Evolutionary conservation across 2,888 invertebrate species (phyloP).

Genomic region (Steromphala cineraria): DNA sequence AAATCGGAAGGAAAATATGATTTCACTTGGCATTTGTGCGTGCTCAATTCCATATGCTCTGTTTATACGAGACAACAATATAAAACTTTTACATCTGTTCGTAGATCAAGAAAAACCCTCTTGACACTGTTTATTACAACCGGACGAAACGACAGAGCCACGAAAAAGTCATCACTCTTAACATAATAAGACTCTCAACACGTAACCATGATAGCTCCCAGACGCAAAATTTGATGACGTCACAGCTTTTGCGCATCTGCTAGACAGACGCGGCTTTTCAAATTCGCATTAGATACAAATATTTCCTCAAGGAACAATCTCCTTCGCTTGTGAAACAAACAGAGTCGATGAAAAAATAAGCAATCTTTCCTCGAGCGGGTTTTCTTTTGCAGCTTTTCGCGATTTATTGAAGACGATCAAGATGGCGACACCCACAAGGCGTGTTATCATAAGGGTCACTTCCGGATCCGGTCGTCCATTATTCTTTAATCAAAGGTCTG

Average conservation of each 20-base stretch:
- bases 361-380: neutral
- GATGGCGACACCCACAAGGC: neutral
- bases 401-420: neutral
- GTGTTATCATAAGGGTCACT: neutral
- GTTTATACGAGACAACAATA: no score
- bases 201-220: neutral
- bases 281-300: slow-evolving; percentile 17
- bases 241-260: slow-evolving; percentile 11
- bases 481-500: neutral
- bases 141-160: no score
- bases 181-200: no score
- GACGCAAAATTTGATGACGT: neutral
- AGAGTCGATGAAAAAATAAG: slow-evolving; percentile 13
- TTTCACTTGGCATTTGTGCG: no score
- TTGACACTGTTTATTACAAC: no score
- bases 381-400: neutral
- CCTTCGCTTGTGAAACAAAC: slow-evolving; percentile 19
- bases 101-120: no score
- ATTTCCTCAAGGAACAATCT: slow-evolving; percentile 19
- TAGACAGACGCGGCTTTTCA: slow-evolving; percentile 3
- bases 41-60: no score
- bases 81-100: no score
- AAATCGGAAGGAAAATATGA: no score
- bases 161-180: no score
- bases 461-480: neutral